phyloP scores from a whole-genome alignment of 2,888 invertebrate species.

The Ypsolopha sequella region DNA sequence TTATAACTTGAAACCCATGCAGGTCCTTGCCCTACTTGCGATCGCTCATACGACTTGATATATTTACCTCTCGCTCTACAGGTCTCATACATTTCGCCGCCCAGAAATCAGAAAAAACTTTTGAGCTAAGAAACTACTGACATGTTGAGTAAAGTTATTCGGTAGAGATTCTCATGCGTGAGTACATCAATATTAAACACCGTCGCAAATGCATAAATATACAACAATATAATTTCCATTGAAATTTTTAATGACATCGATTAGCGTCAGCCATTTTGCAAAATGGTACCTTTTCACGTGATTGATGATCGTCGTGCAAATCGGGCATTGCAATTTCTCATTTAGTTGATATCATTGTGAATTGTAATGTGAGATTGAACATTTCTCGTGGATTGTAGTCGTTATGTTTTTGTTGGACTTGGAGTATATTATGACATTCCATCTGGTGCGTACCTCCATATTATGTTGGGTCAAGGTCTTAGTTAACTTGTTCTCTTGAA shows the following conservation, averaged over 20 bases:
- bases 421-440: background rate
- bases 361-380: background rate
- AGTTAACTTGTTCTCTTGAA: too few relatives aligned
- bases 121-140: too few relatives aligned
- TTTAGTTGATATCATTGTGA: background rate
- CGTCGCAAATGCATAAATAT: too few relatives aligned
- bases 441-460: background rate
- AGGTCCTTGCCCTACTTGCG: too few relatives aligned
- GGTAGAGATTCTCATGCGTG: too few relatives aligned
- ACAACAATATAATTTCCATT: background rate
- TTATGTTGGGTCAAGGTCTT: background rate
- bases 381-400: background rate
- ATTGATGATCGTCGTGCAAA: background rate
- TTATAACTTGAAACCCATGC: too few relatives aligned
- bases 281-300: slow-evolving; percentile 20
- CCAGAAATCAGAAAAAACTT: too few relatives aligned
- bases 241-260: slow-evolving; percentile 21
- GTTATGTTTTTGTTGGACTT: background rate
- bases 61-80: too few relatives aligned
- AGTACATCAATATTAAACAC: too few relatives aligned
- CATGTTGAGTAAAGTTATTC: too few relatives aligned
- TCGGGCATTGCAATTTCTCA: background rate
- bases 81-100: too few relatives aligned
- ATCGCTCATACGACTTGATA: too few relatives aligned
- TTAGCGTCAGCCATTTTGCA: slow-evolving; percentile 28